Conservation (phyloP, 2,888 invertebrate species). For the Stictocephala bisonia region DNA sequence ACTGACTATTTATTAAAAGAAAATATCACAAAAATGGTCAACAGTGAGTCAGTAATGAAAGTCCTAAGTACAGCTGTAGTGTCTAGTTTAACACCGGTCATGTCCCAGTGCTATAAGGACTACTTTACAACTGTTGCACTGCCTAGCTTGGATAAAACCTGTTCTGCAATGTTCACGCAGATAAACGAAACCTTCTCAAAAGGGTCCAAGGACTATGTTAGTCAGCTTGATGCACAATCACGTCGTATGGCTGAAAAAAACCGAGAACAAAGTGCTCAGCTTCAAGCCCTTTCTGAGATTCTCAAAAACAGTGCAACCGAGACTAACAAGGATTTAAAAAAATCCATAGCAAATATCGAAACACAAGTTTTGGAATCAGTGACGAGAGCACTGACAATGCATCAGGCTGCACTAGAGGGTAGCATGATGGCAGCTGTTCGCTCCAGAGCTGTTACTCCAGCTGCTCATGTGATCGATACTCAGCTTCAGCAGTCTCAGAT, state of each 20-base stretch:
- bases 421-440: conserved; percentile 61
- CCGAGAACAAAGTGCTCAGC: conserved; percentile 16
- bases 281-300: conserved; percentile 27
- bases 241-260: conserved; percentile 11
- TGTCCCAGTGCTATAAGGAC: conserved; percentile 76
- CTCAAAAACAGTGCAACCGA: conserved; percentile 25
- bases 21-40: conserved; percentile 82
- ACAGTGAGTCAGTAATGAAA: conserved; percentile 83
- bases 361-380: conserved; percentile 49
- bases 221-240: conserved; percentile 63
- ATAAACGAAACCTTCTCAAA: conserved; percentile 87
- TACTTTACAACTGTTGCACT: conserved; percentile 80
- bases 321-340: conserved; percentile 23
- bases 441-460: conserved; percentile 81
- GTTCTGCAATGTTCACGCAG: conserved; percentile 88
- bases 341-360: conserved; percentile 45
- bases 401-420: conserved; percentile 44
- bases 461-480: conserved; percentile 69
- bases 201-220: conserved; percentile 91
- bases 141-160: conserved; percentile 89
- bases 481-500: conserved; percentile 76
- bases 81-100: conserved; percentile 76
- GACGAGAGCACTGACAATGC: conserved; percentile 42
- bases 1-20: conserved; percentile 82
- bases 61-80: conserved; percentile 77